These are phyloP conservation scores for Cyaniris semiargus DNA, from an alignment of 2,888 invertebrate genomes.

Conservation along the genomic window DNA sequence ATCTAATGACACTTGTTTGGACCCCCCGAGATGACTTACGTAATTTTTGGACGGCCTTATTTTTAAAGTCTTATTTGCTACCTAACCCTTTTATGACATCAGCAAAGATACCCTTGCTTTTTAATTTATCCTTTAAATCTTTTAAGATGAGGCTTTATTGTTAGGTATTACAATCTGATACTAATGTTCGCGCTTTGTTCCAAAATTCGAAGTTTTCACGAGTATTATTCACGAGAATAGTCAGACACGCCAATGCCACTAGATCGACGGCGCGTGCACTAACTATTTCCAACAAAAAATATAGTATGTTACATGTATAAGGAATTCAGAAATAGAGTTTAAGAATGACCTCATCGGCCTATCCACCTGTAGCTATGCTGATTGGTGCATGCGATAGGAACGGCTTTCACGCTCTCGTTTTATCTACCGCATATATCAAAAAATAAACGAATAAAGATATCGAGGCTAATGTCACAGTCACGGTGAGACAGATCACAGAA, in stretches of 20 bases:
- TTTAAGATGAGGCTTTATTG: no score
- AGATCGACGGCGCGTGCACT: not conserved
- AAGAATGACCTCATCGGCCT: not conserved
- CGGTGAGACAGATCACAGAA: conserved; percentile 24
- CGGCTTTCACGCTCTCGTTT: not conserved
- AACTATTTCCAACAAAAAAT: not conserved
- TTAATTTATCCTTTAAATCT: no score
- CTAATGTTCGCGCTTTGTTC: not conserved
- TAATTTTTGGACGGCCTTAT: no score
- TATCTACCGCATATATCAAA: not conserved
- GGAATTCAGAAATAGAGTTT: not conserved
- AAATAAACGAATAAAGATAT: conserved; percentile 8
- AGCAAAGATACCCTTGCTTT: no score
- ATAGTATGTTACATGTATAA: not conserved
- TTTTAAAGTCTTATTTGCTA: no score
- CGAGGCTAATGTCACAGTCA: conserved; percentile 3
- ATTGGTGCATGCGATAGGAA: not conserved
- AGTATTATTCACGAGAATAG: not conserved
- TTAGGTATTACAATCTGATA: not conserved
- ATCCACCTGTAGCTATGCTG: not conserved
- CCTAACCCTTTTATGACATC: no score
- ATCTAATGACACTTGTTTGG: no score
- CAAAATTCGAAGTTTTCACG: not conserved
- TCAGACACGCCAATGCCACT: not conserved
- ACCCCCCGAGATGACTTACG: not conserved